Evolutionary conservation across 92 coral and sea anemone genomes (phyloP).

Genomic region (Pocillopora grandis): DNA sequence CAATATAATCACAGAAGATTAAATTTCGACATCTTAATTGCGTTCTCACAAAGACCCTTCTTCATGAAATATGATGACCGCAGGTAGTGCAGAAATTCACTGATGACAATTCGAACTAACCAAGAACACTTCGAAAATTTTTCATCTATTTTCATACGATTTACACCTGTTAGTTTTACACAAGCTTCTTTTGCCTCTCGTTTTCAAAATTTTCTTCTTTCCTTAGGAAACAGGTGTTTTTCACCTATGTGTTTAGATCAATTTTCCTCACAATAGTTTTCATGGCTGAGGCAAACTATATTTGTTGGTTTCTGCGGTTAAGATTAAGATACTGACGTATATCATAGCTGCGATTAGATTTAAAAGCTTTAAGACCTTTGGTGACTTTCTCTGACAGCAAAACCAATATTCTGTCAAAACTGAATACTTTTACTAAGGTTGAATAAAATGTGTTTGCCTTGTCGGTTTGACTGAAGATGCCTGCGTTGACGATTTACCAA

Average conservation of each 20-base stretch:
- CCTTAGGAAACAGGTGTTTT: constrained; percentile 11
- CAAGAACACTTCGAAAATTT: background rate
- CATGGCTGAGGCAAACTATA: constrained; percentile 2
- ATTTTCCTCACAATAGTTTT: background rate
- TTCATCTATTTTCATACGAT: background rate
- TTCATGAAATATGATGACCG: constrained; percentile 25
- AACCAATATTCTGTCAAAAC: background rate
- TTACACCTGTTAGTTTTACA: background rate
- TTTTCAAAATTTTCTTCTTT: background rate
- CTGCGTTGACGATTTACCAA: background rate
- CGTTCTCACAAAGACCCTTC: background rate
- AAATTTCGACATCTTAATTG: constrained; percentile 16
- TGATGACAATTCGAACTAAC: background rate
- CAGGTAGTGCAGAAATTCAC: background rate
- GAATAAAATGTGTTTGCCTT: background rate
- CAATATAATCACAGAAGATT: constrained; percentile 10
- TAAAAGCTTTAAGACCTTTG: constrained; percentile 16
- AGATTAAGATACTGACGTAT: constrained; percentile 13
- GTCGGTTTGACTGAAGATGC: background rate
- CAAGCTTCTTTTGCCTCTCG: background rate
- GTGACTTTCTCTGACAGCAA: constrained; percentile 24
- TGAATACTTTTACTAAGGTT: background rate
- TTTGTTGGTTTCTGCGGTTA: constrained; percentile 33
- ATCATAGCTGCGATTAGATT: background rate
- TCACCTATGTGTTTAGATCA: background rate